Percentiles rank a stretch among this genome's conserved stretches.
Evolutionary conservation across 2,888 invertebrate genomes (phyloP).

Genomic region (Tenthredo notha): DNA sequence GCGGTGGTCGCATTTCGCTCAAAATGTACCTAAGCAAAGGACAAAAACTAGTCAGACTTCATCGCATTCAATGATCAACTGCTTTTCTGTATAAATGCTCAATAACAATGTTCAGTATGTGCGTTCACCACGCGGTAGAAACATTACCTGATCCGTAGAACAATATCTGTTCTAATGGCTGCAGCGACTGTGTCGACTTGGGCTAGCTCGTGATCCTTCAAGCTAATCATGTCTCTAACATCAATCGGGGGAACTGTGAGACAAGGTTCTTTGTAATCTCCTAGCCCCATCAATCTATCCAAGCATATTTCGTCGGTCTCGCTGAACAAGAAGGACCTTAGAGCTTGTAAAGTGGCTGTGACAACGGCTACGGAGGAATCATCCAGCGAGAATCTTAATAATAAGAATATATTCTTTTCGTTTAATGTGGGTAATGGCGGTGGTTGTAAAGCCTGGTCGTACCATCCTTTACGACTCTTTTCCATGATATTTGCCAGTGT

Average conservation of each 20-base stretch:
- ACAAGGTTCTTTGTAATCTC: conserved; percentile 73
- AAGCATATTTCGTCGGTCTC: conserved; percentile 89
- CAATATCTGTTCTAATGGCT: conserved; percentile 86
- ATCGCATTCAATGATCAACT: not conserved
- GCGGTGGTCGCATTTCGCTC: conserved; percentile 84
- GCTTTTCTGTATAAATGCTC: not conserved
- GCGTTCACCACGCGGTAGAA: conserved; percentile 8
- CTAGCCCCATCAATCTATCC: conserved; percentile 85
- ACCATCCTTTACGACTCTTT: conserved; percentile 87
- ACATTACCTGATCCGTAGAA: conserved; percentile 84
- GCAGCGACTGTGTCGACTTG: conserved; percentile 90
- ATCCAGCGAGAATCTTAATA: conserved; percentile 92
- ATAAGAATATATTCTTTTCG: conserved; percentile 88
- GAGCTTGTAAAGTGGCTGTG: conserved; percentile 87
- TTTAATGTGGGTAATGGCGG: conserved; percentile 81
- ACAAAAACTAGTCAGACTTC: conserved; percentile 31
- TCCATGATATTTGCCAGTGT: conserved; percentile 89
- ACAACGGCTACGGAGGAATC: conserved; percentile 88
- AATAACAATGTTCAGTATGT: conserved; percentile 4
- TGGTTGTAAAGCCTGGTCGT: conserved; percentile 87
- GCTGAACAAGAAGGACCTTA: conserved; percentile 88
- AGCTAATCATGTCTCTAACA: conserved; percentile 81
- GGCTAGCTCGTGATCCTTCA: conserved; percentile 93
- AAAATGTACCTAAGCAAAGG: conserved; percentile 85
- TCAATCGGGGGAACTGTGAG: conserved; percentile 71